Percentiles rank a stretch among this genome's conserved stretches.
phyloP scores from a whole-genome alignment of 2,113 vertebrate genomes.

The Gopherus flavomarginatus region DNA sequence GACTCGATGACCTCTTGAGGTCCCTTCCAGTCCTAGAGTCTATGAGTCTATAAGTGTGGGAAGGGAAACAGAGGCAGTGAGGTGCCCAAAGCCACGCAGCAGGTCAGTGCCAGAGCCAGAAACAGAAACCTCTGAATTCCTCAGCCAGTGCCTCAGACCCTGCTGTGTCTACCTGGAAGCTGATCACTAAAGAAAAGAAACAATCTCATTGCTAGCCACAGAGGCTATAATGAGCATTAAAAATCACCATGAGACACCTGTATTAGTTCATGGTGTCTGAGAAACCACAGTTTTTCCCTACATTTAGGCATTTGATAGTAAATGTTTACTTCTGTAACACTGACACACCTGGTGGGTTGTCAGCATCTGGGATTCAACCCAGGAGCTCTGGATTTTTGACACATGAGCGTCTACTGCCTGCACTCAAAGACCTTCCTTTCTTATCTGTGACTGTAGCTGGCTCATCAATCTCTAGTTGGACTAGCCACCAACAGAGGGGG shows the following conservation, averaged over 20 bases:
- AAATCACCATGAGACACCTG: background rate
- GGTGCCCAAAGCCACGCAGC: background rate
- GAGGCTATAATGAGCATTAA: background rate
- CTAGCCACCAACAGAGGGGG: too few species aligned
- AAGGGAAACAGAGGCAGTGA: background rate
- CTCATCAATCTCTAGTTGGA: too few species aligned
- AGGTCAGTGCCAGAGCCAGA: background rate
- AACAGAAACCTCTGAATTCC: background rate
- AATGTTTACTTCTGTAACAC: background rate
- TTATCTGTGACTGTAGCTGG: too few species aligned
- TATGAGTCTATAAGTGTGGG: too few species aligned
- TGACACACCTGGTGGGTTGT: too few species aligned
- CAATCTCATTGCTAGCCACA: background rate
- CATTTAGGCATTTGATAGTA: background rate
- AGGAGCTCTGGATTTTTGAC: too few species aligned
- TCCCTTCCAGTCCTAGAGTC: too few species aligned
- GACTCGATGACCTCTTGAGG: too few species aligned
- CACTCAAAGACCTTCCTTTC: too few species aligned
- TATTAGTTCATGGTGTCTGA: background rate
- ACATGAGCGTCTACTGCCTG: too few species aligned
- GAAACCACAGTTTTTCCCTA: background rate
- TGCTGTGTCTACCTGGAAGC: background rate
- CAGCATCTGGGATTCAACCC: too few species aligned
- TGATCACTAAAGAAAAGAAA: background rate
- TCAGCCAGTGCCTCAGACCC: background rate